Percentiles rank a stretch among this genome's conserved stretches.
Conservation (phyloP, 1,140 invertebrate genomes). For the Caerostris darwini region DNA sequence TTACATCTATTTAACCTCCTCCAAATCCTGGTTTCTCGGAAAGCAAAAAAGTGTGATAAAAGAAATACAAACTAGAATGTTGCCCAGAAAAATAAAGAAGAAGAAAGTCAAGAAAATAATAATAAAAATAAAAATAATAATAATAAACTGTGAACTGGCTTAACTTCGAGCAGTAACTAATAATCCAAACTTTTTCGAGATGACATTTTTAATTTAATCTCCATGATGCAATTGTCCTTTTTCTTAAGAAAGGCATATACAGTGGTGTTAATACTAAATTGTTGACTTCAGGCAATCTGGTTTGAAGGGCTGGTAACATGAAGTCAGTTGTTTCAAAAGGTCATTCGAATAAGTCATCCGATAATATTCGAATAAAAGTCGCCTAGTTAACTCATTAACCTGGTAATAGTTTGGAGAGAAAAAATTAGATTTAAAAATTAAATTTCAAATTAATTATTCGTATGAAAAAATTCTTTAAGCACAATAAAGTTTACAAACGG, state of each 20-base stretch:
- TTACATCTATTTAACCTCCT: not conserved
- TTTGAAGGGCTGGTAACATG: slow-evolving; percentile 60
- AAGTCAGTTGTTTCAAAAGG: slow-evolving; percentile 58
- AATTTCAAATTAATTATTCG: not conserved
- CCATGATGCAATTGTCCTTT: slow-evolving; percentile 44
- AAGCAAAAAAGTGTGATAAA: not conserved
- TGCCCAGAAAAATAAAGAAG: not conserved
- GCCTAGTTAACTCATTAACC: slow-evolving; percentile 23
- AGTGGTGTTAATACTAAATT: slow-evolving; percentile 48
- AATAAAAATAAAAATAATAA: too few species aligned
- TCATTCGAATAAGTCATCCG: too few species aligned
- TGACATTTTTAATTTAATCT: slow-evolving; percentile 40
- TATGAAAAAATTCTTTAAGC: too few species aligned
- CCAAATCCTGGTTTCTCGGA: not conserved
- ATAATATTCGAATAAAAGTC: slow-evolving; percentile 25
- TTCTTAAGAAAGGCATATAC: slow-evolving; percentile 50
- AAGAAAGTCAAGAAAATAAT: not conserved
- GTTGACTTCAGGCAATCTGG: slow-evolving; percentile 38
- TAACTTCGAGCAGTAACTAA: slow-evolving; percentile 31
- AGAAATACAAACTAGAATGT: slow-evolving; percentile 3
- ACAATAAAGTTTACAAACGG: too few species aligned
- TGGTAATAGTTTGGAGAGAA: not conserved
- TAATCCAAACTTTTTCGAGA: slow-evolving; percentile 28
- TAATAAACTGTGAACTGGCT: not conserved
- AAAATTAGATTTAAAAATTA: not conserved